Base-by-base conservation (phyloP, 1,140 invertebrate species). In the Drosophila setifemur region DNA sequence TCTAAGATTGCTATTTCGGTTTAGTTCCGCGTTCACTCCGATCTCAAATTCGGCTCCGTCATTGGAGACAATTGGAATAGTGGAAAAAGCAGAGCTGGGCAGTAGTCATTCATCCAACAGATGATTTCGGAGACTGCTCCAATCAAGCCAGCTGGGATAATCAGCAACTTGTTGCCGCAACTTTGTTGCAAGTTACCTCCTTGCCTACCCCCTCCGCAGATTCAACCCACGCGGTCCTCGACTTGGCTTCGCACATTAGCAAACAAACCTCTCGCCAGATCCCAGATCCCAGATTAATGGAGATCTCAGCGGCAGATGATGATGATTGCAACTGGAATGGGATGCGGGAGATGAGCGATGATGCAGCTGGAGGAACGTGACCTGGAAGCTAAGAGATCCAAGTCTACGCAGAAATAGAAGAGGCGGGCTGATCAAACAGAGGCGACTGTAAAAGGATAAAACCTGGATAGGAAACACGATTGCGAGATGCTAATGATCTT, bases 191-290 rank as follows among this genome's bases (percentile, higher is more conserved):
- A 37, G 33, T 33, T 39, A 35, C 23, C 28, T 16, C n/a, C 11
- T 14, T 40, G 11, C 9, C 21, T 66, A n/a, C 18, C 28, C 45
- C 42, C 21, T 11, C 8, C 25, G 11, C 8, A 12, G 9, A 21
- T n/a, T 12, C 73, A 18, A 42, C 78, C 78, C 73, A 83, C 78
- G 73, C 77, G 25, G 28, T 42, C 57, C 44, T 42, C 47, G 19
- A 81, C 21, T 44, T 31, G 26, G 21, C 58, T 66, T 77, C 45
- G 50, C 78, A 83, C 73, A 85, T 78, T 78, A 71, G 54, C 73
- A 66, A 49, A 11, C 63, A 68, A 49, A 53, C 35, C 48, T 48
- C 55, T 72, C 44, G 40, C 18, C 49, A 70, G 37, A 45, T 64
- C 26, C 14, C 18, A 45, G 50, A 57, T 71, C 47, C 16, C 16